A percentile compares a stretch with the other conserved stretches of the same genome.
Conservation (phyloP, 2,888 invertebrate genomes). For the Pandemis cinnamomeana region DNA sequence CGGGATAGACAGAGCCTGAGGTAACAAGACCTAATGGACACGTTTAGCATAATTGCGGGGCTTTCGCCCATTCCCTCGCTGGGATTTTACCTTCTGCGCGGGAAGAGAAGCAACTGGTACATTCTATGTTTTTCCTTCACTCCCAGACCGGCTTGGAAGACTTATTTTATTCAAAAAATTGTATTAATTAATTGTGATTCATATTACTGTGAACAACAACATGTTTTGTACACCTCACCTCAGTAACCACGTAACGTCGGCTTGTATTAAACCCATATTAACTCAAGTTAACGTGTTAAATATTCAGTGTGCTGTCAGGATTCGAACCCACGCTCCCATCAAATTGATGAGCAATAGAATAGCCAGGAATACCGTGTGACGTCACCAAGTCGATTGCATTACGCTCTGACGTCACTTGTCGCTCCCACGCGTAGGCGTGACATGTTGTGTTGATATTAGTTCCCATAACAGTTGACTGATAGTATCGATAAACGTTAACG, state of each 20-base stretch:
- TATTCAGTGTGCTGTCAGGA: constrained; percentile 5
- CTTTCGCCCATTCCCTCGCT: too few relatives aligned
- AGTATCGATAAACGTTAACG: neutral
- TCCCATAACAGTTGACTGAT: neutral
- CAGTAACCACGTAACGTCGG: neutral
- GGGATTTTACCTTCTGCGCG: too few relatives aligned
- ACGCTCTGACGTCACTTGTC: neutral
- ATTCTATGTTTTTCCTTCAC: too few relatives aligned
- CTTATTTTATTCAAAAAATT: too few relatives aligned
- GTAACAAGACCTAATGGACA: too few relatives aligned
- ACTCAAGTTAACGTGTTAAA: neutral
- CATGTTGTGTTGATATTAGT: neutral
- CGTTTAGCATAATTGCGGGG: too few relatives aligned
- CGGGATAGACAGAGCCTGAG: too few relatives aligned
- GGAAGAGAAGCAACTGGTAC: too few relatives aligned
- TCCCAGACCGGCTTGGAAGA: too few relatives aligned
- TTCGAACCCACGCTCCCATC: constrained; percentile 3
- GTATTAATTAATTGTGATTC: too few relatives aligned
- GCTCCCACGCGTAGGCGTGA: neutral
- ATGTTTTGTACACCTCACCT: neutral
- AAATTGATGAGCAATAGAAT: neutral
- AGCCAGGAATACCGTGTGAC: neutral
- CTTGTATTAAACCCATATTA: neutral
- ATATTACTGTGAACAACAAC: neutral
- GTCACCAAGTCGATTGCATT: neutral